Base-by-base conservation (phyloP, 1,140 invertebrate species). In the Drosophila pectinifera region DNA sequence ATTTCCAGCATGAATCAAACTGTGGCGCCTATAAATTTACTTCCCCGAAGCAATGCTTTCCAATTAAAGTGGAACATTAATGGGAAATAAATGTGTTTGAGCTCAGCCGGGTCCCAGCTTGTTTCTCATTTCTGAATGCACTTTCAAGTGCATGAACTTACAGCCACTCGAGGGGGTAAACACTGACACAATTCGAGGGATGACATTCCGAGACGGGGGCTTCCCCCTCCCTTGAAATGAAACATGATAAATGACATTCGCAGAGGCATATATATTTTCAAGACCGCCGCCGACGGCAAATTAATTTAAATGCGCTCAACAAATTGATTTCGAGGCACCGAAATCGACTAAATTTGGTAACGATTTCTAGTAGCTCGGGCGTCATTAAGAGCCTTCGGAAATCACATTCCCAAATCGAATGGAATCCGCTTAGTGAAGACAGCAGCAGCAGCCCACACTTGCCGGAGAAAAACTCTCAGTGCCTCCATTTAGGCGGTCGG, bases 251-350 rank as follows among this genome's bases (percentile, higher is more conserved):
- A 82, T 74, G 46, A 38, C 54, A 55, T 51, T 36, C 59, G 18
- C 31, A 49, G 55, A 51, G 24, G 26, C 49, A 53, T 57, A 48
- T 22, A 53, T 65, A 64, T 79, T 53, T 73, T 43, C 36, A 68
- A 68, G 36, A 36, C 28, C 49, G 38, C 26, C 54, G 41, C 41
- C 41, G 36, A 46, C 10, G 56, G 70, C 31, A 84, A 77, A 85
- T 76, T 84, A 77, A 84, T 84, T 80, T 77, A 85, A 84, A 69
- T 80, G 53, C 49, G 78, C 77, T 86, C 59, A 83, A 77, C 73
- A 80, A 77, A 77, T 83, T 80, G 72, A 70, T 65, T 70, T 59
- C 26, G 55, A 70, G 62, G 75, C 61, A 78, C 69, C 73, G 5
- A 22, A 53, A 53, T 64, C 51, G 61, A 55, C 56, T 78, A 59